phyloP scores from a whole-genome alignment of 2,888 invertebrate species.

The Latrodectus elegans region DNA sequence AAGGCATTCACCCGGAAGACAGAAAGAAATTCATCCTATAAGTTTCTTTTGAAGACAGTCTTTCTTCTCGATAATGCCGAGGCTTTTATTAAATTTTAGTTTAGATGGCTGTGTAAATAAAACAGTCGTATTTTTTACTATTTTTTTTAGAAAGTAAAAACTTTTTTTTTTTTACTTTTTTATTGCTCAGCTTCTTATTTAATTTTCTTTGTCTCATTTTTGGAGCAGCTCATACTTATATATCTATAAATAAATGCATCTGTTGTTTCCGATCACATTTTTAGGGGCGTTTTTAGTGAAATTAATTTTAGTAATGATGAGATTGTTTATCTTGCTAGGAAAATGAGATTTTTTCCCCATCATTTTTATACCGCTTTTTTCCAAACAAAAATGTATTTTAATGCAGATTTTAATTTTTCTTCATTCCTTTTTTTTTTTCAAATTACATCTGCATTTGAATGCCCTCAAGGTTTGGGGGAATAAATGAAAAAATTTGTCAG shows the following conservation, averaged over 20 bases:
- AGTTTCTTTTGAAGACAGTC: constrained; percentile 41
- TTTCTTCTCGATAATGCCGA: constrained; percentile 6
- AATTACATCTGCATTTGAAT: constrained; percentile 34
- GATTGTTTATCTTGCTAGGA: constrained; percentile 62
- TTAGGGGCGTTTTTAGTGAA: constrained; percentile 35
- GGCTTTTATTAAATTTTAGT: constrained; percentile 67
- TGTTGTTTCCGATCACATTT: constrained; percentile 41
- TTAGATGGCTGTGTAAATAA: constrained; percentile 68
- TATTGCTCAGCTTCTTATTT: constrained; percentile 14
- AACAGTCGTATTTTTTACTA: constrained; percentile 38
- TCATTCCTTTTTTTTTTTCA: constrained; percentile 21
- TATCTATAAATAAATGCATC: constrained; percentile 46
- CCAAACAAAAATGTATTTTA: background rate
- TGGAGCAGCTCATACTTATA: constrained; percentile 6
- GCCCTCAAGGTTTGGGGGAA: constrained; percentile 17
- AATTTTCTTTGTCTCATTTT: constrained; percentile 15
- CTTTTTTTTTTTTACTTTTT: constrained; percentile 13
- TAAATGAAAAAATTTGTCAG: background rate
- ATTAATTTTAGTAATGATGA: constrained; percentile 65
- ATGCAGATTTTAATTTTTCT: constrained; percentile 7
- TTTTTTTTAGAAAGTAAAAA: constrained; percentile 14
- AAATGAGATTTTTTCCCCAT: constrained; percentile 19
- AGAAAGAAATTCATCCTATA: constrained; percentile 66
- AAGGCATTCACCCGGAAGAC: constrained; percentile 59
- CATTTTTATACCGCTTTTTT: constrained; percentile 23